These are phyloP conservation scores for Epistrophe eligans DNA, from an alignment of 2,888 invertebrate species.

Conservation along the genomic window DNA sequence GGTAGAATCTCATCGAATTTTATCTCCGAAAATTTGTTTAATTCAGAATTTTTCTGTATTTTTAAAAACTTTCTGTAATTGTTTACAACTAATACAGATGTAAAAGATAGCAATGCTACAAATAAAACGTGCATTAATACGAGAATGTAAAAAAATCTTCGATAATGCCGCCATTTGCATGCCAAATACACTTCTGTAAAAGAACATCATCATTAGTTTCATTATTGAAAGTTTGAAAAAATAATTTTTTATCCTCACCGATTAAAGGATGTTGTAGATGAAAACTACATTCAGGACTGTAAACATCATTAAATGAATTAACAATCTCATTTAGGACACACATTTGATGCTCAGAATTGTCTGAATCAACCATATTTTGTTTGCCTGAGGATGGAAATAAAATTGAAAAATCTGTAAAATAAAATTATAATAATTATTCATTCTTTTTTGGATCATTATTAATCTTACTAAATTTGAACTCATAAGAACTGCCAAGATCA, in stretches of 20 bases:
- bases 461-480: constrained; percentile 68
- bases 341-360: constrained; percentile 80
- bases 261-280: constrained; percentile 84
- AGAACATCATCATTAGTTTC: not conserved
- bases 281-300: constrained; percentile 80
- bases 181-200: constrained; percentile 83
- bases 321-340: constrained; percentile 83
- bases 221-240: too few relatives aligned
- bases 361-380: not conserved
- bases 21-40: not conserved
- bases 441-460: too few relatives aligned
- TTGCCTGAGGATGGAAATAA: constrained; percentile 28
- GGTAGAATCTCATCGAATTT: not conserved
- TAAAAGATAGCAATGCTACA: constrained; percentile 82
- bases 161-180: constrained; percentile 85
- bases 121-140: constrained; percentile 82
- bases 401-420: constrained; percentile 59
- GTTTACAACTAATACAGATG: constrained; percentile 53
- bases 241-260: constrained; percentile 77
- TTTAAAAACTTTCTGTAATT: constrained; percentile 17
- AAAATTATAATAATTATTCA: not conserved
- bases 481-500: constrained; percentile 73
- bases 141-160: constrained; percentile 84
- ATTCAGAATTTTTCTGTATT: not conserved
- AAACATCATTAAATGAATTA: constrained; percentile 80